Evolutionary conservation across 2,888 invertebrate genomes (phyloP).

Genomic region (Spisula solida): DNA sequence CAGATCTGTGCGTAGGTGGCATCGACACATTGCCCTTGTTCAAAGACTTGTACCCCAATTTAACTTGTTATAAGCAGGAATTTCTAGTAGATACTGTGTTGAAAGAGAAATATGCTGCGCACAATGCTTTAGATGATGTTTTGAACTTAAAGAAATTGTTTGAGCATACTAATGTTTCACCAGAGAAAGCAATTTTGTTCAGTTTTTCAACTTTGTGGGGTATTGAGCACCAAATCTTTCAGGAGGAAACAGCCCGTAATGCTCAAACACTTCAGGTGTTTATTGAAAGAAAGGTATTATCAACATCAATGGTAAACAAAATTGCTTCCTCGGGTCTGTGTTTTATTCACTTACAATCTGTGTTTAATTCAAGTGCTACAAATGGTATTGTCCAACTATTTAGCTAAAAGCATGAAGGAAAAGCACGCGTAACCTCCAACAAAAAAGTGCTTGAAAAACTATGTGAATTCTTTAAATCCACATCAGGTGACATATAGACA

Average conservation of each 20-base stretch:
- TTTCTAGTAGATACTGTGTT: slow-evolving; percentile 19
- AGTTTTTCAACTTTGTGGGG: slow-evolving; percentile 40
- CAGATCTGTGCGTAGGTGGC: neutral
- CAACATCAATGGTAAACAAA: slow-evolving; percentile 32
- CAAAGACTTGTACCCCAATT: slow-evolving; percentile 22
- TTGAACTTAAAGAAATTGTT: slow-evolving; percentile 38
- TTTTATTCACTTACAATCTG: slow-evolving; percentile 14
- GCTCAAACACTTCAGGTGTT: slow-evolving; percentile 20
- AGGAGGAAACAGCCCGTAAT: neutral
- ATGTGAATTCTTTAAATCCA: neutral
- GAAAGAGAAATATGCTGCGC: slow-evolving; percentile 46
- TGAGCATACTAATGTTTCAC: neutral
- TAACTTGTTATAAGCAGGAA: slow-evolving; percentile 40
- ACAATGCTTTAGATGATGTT: slow-evolving; percentile 62
- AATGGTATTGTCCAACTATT: slow-evolving; percentile 11
- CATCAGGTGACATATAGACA: neutral
- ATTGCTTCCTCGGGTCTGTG: slow-evolving; percentile 35
- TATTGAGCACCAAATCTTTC: neutral
- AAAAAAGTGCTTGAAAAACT: slow-evolving; percentile 35
- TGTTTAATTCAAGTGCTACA: neutral
- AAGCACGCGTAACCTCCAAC: slow-evolving; percentile 29
- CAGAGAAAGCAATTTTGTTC: neutral
- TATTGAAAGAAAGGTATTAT: slow-evolving; percentile 24
- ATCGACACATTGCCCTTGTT: neutral
- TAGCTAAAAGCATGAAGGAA: slow-evolving; percentile 23